Base-by-base conservation (phyloP, 1,140 invertebrate species). In the Harlomillsia oculata region DNA sequence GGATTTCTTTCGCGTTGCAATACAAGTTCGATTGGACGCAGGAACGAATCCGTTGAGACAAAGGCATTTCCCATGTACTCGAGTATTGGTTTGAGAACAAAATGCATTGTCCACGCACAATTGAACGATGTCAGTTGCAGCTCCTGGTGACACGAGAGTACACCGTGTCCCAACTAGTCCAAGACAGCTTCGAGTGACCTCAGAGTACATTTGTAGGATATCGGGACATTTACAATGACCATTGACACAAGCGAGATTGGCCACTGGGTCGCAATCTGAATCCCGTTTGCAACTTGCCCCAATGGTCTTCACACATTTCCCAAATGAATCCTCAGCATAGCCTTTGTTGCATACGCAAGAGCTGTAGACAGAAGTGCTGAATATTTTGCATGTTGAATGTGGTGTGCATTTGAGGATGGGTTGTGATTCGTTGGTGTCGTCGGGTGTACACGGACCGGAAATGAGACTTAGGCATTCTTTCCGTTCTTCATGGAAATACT, bases 141-240 rank as follows among this genome's bases (percentile, higher is more conserved):
- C 8, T 50, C 48, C 34, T 16, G 32, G 13, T n/a, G 21, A 26
- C 11, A 50, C 25, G 14, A 21, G 20, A 29, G 30, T 39, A 34
- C 56, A 51, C n/a, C 56, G 25, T 21, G 41, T 34, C 2, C 49
- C 49, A 3, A 46, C 48, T 25, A 58, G 18, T 14, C 40, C 56
- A 16, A 48, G 26, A 43, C 56, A 58, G 2, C 37, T 25, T 37
- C 56, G 44, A 6, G 20, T 52, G 21, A 36, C 41, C 3, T 25
- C 6, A 30, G 28, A 26, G 37, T 28, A 56, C 1, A 28, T 13
- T 14, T 39, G 39, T 8, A 50, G 28, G n/a, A 36, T 18, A 29
- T 56, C 54, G 8, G 54, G 54, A 30, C 54, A 56, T 23, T 48
- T 30, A 29, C 54, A 56, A 18, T 21, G 29, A 11, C 37, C 46